These are phyloP conservation scores for Pseudachorutes palmiensis DNA, from an alignment of 1,140 invertebrate genomes.

Conservation along the genomic window DNA sequence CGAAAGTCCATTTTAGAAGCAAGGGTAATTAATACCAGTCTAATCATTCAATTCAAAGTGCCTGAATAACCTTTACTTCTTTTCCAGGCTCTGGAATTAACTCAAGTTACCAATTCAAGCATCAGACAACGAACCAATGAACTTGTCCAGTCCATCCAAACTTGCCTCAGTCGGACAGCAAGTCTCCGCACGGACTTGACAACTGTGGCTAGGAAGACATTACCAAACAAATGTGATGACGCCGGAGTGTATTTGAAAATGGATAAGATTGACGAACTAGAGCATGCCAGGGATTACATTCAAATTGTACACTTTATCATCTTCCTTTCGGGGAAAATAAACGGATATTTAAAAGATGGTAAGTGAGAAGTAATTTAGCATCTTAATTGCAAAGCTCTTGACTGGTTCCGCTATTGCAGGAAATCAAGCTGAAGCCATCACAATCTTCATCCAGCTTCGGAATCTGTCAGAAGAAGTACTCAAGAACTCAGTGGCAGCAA, in stretches of 20 bases:
- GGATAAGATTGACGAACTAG: constrained; percentile 21
- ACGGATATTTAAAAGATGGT: constrained; percentile 29
- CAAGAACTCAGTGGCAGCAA: not conserved
- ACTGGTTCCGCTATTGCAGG: not conserved
- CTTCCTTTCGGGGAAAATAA: constrained; percentile 22
- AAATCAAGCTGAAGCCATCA: not conserved
- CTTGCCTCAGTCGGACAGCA: not conserved
- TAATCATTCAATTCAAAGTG: not conserved
- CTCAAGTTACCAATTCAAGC: constrained; percentile 12
- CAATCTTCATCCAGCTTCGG: not conserved
- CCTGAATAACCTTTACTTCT: not conserved
- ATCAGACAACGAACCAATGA: not conserved
- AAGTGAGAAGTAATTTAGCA: not conserved
- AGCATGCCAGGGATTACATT: constrained; percentile 23
- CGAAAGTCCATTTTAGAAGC: not conserved
- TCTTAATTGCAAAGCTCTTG: not conserved
- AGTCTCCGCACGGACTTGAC: constrained; percentile 16
- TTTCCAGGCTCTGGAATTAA: constrained; percentile 14
- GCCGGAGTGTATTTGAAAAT: constrained; percentile 27
- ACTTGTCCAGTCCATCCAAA: not conserved
- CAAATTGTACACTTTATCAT: constrained; percentile 23
- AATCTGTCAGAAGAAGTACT: not conserved
- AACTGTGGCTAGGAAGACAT: constrained; percentile 22
- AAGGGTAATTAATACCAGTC: not conserved
- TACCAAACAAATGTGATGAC: constrained; percentile 29